These are phyloP conservation scores for Mirounga angustirostris DNA, from an alignment of 2,113 vertebrate genomes.

Conservation along the genomic window DNA sequence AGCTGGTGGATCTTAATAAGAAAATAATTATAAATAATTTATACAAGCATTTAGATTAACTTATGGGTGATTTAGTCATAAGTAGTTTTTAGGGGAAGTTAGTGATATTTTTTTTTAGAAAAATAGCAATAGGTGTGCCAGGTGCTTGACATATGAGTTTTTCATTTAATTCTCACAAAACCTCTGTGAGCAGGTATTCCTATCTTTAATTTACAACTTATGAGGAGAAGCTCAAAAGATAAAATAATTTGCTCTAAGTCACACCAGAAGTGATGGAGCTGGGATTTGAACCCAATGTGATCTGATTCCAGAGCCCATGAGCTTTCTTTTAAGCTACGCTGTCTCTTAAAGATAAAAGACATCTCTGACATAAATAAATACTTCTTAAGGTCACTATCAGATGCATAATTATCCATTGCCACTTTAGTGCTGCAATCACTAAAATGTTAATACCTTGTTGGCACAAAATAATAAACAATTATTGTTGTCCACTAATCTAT, in stretches of 20 bases:
- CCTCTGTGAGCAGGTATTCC: neutral
- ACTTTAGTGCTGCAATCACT: neutral
- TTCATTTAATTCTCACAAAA: constrained; percentile 42
- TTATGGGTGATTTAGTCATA: neutral
- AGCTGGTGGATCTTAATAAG: neutral
- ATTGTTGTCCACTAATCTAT: neutral
- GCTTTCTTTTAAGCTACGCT: neutral
- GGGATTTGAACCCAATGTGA: neutral
- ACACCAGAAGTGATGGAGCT: neutral
- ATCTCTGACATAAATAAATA: neutral
- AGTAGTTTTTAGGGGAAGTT: neutral
- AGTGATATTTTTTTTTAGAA: constrained; percentile 23
- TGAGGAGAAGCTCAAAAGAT: neutral
- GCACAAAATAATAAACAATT: neutral
- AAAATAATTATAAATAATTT: neutral
- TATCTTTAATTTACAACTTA: constrained; percentile 20
- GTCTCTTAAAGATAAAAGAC: neutral
- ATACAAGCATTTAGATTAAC: neutral
- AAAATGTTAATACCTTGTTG: neutral
- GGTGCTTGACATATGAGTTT: neutral
- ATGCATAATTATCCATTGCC: neutral
- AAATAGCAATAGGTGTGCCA: neutral
- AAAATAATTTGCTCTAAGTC: neutral
- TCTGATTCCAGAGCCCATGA: neutral
- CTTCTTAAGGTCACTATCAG: neutral